These are phyloP conservation scores for Tragelaphus oryx DNA, from an alignment of 2,797 vertebrate species.

Conservation along the genomic window DNA sequence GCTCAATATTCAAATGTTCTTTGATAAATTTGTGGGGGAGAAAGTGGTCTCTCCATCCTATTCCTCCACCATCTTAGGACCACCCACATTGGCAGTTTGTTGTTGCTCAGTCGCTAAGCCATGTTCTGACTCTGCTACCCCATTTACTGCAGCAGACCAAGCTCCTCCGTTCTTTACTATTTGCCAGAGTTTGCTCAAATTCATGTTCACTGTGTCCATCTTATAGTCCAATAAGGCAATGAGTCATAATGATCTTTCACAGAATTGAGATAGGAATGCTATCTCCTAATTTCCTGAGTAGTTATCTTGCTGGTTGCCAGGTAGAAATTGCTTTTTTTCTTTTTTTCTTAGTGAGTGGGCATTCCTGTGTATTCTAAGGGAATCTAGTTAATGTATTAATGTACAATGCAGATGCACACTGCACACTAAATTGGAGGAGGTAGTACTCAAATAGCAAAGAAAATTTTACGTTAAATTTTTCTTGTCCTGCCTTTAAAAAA, in stretches of 20 bases:
- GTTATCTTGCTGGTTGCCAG: neutral
- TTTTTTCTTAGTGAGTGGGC: neutral
- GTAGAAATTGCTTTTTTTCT: neutral
- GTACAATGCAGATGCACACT: neutral
- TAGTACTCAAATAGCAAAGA: neutral
- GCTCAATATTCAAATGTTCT: no score
- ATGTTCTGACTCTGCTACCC: no score
- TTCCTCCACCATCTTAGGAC: no score
- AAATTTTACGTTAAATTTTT: neutral
- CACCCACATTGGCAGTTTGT: no score
- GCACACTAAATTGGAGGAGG: neutral
- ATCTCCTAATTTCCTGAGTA: neutral
- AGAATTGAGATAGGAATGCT: neutral
- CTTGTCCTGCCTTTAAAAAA: neutral
- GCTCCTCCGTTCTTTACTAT: no score
- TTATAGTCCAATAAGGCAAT: neutral
- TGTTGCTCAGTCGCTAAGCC: no score
- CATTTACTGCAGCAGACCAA: no score
- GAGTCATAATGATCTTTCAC: neutral
- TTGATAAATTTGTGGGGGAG: no score
- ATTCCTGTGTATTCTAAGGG: neutral
- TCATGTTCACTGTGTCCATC: no score
- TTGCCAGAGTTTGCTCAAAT: no score
- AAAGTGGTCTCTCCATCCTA: no score
- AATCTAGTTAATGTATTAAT: neutral